These are phyloP conservation scores for Arbacia lixula DNA, from an alignment of 53 echinoderm and acorn worm species.

Conservation along the genomic window DNA sequence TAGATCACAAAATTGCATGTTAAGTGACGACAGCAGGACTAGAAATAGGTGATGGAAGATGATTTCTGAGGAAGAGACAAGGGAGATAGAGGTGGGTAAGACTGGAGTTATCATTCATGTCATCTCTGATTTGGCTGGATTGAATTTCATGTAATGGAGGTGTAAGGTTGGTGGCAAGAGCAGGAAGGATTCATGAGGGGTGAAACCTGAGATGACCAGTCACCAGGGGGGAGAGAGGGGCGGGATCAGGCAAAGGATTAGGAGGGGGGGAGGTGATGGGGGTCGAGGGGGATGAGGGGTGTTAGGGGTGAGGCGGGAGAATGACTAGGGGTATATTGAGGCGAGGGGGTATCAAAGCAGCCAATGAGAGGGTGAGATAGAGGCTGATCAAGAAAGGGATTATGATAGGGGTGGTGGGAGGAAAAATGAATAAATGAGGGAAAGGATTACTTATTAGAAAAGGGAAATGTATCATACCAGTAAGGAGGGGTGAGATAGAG, in stretches of 20 bases:
- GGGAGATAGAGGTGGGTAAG: no score
- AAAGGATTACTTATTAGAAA: no score
- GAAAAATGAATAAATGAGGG: background rate
- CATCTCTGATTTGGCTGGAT: background rate
- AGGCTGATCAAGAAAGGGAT: background rate
- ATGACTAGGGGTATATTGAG: background rate
- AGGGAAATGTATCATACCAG: no score
- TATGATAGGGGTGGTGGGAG: conserved; percentile 3
- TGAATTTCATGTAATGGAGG: conserved; percentile 4
- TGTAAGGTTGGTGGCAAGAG: background rate
- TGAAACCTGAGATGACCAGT: background rate
- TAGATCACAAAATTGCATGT: no score
- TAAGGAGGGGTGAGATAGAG: background rate
- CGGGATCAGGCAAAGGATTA: background rate
- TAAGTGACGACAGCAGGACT: no score
- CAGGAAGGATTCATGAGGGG: background rate
- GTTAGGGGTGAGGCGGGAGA: background rate
- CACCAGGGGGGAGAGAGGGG: background rate
- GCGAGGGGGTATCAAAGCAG: background rate
- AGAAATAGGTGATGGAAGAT: no score
- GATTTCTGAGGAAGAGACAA: no score
- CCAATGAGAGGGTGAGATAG: background rate
- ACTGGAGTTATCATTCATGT: conserved; percentile 36
- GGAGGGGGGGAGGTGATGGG: background rate
- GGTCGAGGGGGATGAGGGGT: background rate